Evolutionary conservation across 2,113 vertebrate genomes (phyloP).

Genomic region (Rhinoderma darwinii): DNA sequence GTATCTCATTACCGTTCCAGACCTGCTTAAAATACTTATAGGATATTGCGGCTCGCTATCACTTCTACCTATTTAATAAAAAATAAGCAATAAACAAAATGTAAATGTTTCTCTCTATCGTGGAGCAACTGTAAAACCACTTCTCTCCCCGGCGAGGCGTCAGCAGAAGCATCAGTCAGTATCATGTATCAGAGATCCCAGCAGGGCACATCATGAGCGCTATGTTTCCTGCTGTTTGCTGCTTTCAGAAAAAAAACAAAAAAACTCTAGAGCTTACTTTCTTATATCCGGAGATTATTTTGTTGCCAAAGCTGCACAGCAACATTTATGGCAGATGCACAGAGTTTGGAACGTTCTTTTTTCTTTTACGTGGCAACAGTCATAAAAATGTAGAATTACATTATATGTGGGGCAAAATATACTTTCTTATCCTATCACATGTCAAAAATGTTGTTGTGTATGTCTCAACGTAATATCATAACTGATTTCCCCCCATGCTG

Average conservation of each 20-base stretch:
- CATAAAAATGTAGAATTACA: background rate
- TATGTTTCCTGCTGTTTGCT: conserved; percentile 46
- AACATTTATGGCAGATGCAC: background rate
- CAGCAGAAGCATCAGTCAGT: conserved; percentile 33
- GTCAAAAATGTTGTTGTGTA: too few relatives aligned
- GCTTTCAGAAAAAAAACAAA: conserved; percentile 21
- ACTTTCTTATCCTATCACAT: too few relatives aligned
- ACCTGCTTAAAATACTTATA: conserved; percentile 26
- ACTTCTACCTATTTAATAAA: conserved; percentile 50
- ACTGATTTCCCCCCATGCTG: too few relatives aligned
- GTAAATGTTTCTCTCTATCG: conserved; percentile 35
- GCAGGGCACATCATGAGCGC: conserved; percentile 44
- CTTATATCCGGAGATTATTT: conserved; percentile 47
- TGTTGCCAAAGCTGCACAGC: background rate
- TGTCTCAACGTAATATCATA: too few relatives aligned
- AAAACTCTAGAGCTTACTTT: conserved; percentile 27
- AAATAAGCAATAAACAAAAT: conserved; percentile 42
- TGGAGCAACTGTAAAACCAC: conserved; percentile 28
- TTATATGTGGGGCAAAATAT: background rate
- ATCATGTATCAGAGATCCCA: conserved; percentile 51
- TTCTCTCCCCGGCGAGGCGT: conserved; percentile 21
- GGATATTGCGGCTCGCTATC: conserved; percentile 19
- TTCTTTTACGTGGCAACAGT: background rate
- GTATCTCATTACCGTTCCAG: conserved; percentile 33
- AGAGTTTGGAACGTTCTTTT: background rate